Evolutionary conservation across 2,113 vertebrate species (phyloP).

Genomic region (Sporophila hypoxantha): DNA sequence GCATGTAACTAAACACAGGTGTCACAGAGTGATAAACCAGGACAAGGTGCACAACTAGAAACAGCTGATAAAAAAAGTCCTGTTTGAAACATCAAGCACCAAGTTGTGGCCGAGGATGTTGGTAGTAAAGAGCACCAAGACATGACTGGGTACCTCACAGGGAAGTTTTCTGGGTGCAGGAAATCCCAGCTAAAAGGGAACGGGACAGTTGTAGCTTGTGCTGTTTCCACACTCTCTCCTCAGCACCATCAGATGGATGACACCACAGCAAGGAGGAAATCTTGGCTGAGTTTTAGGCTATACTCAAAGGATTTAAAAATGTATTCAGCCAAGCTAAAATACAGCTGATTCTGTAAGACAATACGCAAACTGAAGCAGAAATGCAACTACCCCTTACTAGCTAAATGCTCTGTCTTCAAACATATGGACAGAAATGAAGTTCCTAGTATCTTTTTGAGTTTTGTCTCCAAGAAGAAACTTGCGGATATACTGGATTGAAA

Average conservation of each 20-base stretch:
- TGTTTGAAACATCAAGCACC: not conserved
- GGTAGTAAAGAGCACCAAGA: not conserved
- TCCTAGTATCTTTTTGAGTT: not conserved
- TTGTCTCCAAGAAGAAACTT: not conserved
- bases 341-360: not conserved
- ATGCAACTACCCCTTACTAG: not conserved
- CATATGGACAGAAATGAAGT: not conserved
- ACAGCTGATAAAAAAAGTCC: too few species aligned
- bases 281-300: not conserved
- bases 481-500: not conserved
- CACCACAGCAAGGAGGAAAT: not conserved
- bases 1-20: fast-evolving
- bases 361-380: not conserved
- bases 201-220: not conserved
- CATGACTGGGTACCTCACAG: fast-evolving
- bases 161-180: too few species aligned
- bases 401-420: not conserved
- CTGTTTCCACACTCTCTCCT: not conserved
- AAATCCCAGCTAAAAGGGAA: fast-evolving
- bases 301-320: not conserved
- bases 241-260: not conserved
- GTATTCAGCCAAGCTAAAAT: not conserved
- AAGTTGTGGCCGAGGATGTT: fast-evolving
- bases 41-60: not conserved
- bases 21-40: not conserved